Percentiles rank a stretch among this genome's conserved stretches.
These are phyloP conservation scores for Gymnothorax javanicus DNA, from an alignment of 2,797 vertebrate genomes.

Conservation along the genomic window DNA sequence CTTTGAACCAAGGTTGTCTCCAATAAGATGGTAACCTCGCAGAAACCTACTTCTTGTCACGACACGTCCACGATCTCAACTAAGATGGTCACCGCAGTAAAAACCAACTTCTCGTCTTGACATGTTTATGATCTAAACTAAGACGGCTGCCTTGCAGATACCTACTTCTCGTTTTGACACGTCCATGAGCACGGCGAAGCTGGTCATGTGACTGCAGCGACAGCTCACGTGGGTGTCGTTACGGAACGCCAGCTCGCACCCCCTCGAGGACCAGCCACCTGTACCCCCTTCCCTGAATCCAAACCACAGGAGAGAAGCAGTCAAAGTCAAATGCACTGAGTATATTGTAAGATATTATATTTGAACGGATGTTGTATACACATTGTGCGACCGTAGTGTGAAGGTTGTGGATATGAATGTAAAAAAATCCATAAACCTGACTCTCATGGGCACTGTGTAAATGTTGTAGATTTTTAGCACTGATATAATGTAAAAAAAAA, in stretches of 20 bases:
- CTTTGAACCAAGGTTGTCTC: background rate
- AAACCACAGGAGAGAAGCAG: background rate
- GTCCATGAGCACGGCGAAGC: conserved; percentile 86
- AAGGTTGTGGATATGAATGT: background rate
- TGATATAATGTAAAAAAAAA: background rate
- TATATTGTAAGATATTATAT: too few relatives aligned
- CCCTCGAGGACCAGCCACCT: conserved; percentile 83
- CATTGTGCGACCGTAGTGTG: background rate
- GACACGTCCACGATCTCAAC: conserved; percentile 88
- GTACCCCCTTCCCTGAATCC: conserved; percentile 59
- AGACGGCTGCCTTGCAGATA: background rate
- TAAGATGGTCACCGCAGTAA: conserved; percentile 65
- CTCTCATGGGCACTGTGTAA: background rate
- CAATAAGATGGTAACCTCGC: too few relatives aligned
- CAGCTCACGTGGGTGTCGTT: conserved; percentile 78
- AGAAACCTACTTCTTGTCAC: conserved; percentile 75
- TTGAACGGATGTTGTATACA: background rate
- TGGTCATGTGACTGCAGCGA: conserved; percentile 76
- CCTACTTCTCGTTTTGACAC: conserved; percentile 82
- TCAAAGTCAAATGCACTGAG: too few relatives aligned
- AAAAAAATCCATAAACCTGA: background rate
- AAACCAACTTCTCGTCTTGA: background rate
- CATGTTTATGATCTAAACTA: background rate
- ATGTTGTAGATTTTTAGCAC: background rate
- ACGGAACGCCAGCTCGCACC: conserved; percentile 81